These are phyloP conservation scores for Morinoia aosen DNA, from an alignment of 2,888 invertebrate species.

Conservation along the genomic window DNA sequence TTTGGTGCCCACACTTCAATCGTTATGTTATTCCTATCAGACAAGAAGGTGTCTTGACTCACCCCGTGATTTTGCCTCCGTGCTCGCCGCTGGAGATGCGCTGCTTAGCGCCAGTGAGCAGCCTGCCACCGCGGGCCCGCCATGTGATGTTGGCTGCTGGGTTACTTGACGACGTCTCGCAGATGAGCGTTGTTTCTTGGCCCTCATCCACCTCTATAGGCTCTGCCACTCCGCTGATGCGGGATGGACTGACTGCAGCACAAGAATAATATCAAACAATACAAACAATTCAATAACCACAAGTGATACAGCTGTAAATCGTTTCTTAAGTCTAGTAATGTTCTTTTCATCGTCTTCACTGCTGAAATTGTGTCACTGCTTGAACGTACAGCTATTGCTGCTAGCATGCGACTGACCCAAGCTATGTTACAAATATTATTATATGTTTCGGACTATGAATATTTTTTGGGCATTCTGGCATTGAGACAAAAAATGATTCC, in stretches of 20 bases:
- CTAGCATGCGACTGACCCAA: not conserved
- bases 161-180: slow-evolving; percentile 92
- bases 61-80: slow-evolving; percentile 87
- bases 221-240: slow-evolving; percentile 81
- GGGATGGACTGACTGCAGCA: slow-evolving; percentile 79
- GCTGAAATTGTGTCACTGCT: not conserved
- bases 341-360: not conserved
- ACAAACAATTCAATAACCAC: not conserved
- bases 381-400: not conserved
- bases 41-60: not conserved
- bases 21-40: not conserved
- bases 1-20: not conserved
- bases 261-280: not conserved
- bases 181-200: slow-evolving; percentile 83
- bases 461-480: not conserved
- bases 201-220: slow-evolving; percentile 75
- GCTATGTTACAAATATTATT: not conserved
- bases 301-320: too few species aligned
- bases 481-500: not conserved
- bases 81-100: slow-evolving; percentile 81
- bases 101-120: slow-evolving; percentile 78
- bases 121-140: slow-evolving; percentile 83
- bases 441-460: not conserved
- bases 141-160: slow-evolving; percentile 89
- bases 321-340: too few species aligned